Conservation (phyloP, 2,888 invertebrate species). For the Aspidiotus destructor region DNA sequence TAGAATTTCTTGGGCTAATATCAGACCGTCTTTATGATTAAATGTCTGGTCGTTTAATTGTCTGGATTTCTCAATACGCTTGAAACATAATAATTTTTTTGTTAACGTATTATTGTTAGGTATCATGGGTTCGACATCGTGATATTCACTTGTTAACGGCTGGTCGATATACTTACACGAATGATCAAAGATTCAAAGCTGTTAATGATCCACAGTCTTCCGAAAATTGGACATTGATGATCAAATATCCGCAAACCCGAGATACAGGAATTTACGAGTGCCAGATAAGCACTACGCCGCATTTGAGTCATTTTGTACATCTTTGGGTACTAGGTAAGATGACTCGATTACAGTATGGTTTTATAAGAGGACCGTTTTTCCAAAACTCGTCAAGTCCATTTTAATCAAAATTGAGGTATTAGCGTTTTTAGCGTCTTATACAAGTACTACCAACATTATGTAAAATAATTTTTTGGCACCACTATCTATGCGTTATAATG, state of each 20-base stretch:
- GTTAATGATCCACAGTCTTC: slow-evolving; percentile 68
- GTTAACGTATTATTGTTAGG: slow-evolving; percentile 50
- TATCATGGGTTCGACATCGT: slow-evolving; percentile 83
- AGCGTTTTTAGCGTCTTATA: too few species aligned
- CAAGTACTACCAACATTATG: too few species aligned
- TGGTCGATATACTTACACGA: slow-evolving; percentile 82
- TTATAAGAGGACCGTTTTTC: too few species aligned
- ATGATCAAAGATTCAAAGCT: slow-evolving; percentile 80
- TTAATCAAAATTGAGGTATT: too few species aligned
- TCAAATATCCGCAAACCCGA: slow-evolving; percentile 82
- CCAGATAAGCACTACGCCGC: slow-evolving; percentile 87
- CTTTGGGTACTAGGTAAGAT: slow-evolving; percentile 75
- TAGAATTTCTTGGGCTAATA: too few species aligned
- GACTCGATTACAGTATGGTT: too few species aligned
- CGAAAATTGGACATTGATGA: slow-evolving; percentile 86
- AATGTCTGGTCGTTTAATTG: too few species aligned
- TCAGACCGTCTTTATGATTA: too few species aligned
- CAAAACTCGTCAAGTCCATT: too few species aligned
- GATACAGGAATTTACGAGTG: slow-evolving; percentile 88
- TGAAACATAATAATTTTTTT: background rate
- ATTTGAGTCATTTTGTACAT: slow-evolving; percentile 84
- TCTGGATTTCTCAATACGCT: too few species aligned
- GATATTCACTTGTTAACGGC: slow-evolving; percentile 84
- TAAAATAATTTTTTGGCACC: too few species aligned
- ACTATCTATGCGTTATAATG: too few species aligned